Evolutionary conservation across 2,113 vertebrate genomes (phyloP).

Genomic region (Zosterops japonicus): DNA sequence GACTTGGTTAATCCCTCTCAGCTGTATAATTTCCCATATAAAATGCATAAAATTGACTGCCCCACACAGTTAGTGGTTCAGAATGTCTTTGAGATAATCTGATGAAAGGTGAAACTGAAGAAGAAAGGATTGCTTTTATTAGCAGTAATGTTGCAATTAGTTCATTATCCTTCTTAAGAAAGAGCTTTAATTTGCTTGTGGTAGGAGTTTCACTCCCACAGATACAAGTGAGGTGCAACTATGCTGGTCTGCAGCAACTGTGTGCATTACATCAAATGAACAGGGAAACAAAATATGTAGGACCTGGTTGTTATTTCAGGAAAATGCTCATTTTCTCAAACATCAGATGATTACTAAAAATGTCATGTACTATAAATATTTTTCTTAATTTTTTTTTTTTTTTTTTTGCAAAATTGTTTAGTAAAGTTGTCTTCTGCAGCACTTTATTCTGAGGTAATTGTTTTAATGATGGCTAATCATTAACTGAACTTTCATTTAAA

Average conservation of each 20-base stretch:
- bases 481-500: background rate
- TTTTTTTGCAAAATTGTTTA: background rate
- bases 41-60: background rate
- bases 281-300: background rate
- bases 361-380: background rate
- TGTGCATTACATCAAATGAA: background rate
- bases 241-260: background rate
- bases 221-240: background rate
- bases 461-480: background rate
- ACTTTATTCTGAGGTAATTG: background rate
- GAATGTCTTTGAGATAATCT: background rate
- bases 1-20: background rate
- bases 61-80: background rate
- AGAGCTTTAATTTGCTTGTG: background rate
- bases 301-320: background rate
- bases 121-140: background rate
- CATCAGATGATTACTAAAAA: background rate
- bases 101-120: constrained; percentile 7
- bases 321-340: background rate
- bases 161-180: background rate
- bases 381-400: background rate
- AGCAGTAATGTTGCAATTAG: background rate
- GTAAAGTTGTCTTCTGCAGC: background rate
- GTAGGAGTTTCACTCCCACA: background rate
- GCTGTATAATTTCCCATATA: background rate